These are phyloP conservation scores for Pseudolaguvia tuberculata DNA, from an alignment of 2,113 vertebrate species.

Conservation along the genomic window DNA sequence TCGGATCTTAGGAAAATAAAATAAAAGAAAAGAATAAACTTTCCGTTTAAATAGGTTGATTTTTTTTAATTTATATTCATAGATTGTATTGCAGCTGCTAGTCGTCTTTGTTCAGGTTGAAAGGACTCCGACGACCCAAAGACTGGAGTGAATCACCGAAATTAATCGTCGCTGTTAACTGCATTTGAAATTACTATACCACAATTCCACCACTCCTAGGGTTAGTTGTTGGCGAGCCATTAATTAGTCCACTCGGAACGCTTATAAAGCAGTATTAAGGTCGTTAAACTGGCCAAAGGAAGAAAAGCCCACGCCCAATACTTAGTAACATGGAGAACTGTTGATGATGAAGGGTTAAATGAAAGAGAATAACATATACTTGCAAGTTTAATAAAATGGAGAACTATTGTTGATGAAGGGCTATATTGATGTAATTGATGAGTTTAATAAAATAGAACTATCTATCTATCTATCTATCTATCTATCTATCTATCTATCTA, in stretches of 20 bases:
- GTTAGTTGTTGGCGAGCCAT: slow-evolving; percentile 43
- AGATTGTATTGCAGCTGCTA: too few species aligned
- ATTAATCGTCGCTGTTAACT: background rate
- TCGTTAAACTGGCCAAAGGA: slow-evolving; percentile 9
- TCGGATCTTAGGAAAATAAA: too few species aligned
- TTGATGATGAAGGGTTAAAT: slow-evolving; percentile 13
- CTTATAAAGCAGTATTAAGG: slow-evolving; percentile 27
- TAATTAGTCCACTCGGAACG: slow-evolving; percentile 35
- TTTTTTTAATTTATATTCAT: too few species aligned
- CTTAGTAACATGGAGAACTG: background rate
- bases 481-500: too few species aligned
- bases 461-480: background rate
- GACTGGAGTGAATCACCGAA: background rate
- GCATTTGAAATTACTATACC: slow-evolving; percentile 10
- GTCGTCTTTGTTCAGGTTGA: too few species aligned
- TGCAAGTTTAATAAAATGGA: too few species aligned
- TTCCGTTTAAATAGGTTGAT: too few species aligned
- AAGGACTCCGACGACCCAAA: background rate
- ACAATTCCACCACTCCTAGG: slow-evolving; percentile 11
- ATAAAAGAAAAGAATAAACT: too few species aligned
- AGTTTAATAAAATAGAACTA: background rate
- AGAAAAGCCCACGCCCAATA: slow-evolving; percentile 18
- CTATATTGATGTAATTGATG: too few species aligned
- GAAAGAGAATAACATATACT: background rate
- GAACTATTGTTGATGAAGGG: too few species aligned